Base-by-base conservation (phyloP, 2,113 vertebrate species). In the Odocoileus virginianus region DNA sequence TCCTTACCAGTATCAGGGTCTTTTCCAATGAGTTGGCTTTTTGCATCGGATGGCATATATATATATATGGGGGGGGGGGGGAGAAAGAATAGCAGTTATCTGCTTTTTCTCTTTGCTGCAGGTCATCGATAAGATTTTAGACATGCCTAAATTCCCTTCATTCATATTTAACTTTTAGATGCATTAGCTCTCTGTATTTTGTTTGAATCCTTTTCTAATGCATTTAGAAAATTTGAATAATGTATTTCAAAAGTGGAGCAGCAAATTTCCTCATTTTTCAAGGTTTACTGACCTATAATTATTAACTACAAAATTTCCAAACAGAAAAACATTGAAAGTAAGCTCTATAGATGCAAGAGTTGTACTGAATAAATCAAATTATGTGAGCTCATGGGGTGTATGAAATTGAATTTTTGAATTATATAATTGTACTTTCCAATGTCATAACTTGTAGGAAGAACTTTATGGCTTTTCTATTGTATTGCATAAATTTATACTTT, bases 331-430 rank as follows among this genome's bases (percentile, higher is more conserved):
- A 71, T 25, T 76, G 76, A 52, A 92, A 76, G 45, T 82, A 82
- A 86, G 64, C 28, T 47, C 33, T 67, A 25, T 85, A 43, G 55
- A 71, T 6, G 47, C 27, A 61, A 85, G 36, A 54, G 6, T 82
- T n/a, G 30, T 79, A 5, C 8, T 52, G n/a, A 86, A 54, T 82
- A 67, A 76, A 50, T 58, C 45, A 45, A 93, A 55, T 87, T 45
- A 36, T 79, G 15, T 82, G 16, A 47, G 60, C 27, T 78, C 43
- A 67, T 47, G 36, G 8, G 10, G 71, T 87, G 10, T 36, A 17
- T 25, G 86, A 89, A 89, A 57, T 57, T 76, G 71, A 88, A n/a
- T 61, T 89, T 71, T 94, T 55, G 81, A 96, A 78, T 91, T 88
- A 85, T 50, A 50, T 83, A 45, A 76, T 47, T 82, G 16, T 47